These are phyloP conservation scores for Neotoma lepida DNA, from an alignment of 2,113 vertebrate genomes.

Conservation along the genomic window DNA sequence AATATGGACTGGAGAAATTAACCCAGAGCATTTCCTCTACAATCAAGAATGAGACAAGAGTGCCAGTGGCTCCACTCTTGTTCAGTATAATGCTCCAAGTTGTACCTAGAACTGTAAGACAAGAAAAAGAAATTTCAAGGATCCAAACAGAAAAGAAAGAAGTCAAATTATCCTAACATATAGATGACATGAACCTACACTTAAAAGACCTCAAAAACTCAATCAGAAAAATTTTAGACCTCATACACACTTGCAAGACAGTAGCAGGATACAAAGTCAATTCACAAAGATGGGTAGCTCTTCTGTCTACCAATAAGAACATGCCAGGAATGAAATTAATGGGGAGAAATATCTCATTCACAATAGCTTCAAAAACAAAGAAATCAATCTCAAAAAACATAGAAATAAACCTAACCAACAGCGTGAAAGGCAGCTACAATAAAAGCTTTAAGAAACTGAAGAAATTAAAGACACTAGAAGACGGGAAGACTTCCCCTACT, in stretches of 20 bases:
- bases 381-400: not conserved
- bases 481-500: too few relatives aligned
- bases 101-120: not conserved
- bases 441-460: too few relatives aligned
- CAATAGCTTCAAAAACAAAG: not conserved
- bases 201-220: not conserved
- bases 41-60: not conserved
- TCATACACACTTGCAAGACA: not conserved
- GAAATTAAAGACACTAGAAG: too few relatives aligned
- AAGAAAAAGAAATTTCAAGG: not conserved
- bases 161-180: not conserved
- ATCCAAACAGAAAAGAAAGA: not conserved
- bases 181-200: not conserved
- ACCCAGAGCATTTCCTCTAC: not conserved
- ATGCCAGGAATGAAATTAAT: not conserved
- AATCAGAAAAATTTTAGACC: not conserved
- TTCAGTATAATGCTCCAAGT: not conserved
- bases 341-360: not conserved
- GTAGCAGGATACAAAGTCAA: not conserved
- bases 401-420: not conserved
- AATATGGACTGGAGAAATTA: not conserved
- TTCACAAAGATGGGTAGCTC: not conserved
- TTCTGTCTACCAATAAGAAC: not conserved
- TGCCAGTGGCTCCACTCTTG: not conserved
- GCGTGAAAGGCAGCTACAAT: too few relatives aligned